Evolutionary conservation across 2,888 invertebrate species (phyloP), one percentile per base, ranked within the genome.

Genomic region (Chaitophorus viminalis): DNA sequence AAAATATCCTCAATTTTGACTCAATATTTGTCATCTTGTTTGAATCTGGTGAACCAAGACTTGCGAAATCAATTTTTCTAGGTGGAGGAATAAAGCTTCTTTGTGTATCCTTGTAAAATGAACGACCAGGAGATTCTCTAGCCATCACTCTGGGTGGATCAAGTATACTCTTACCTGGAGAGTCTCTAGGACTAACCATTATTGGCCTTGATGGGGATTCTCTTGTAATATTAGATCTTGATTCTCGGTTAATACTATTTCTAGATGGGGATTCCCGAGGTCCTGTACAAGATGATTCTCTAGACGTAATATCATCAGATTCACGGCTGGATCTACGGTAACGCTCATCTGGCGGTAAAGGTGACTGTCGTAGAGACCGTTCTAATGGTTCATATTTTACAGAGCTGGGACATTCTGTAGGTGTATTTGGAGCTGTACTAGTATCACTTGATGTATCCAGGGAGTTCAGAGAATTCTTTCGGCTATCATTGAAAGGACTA

Each of bases 111-210:
- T 87, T 87, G n/a, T 87, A 87, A 74, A 87, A 87, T 11, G 87
- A 87, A 74, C 81, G 87, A 14, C 88, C 82, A 18, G 87, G 87
- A 78, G 87, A 87, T 74, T 87, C 87, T 81, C 87, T 87, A 31
- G 87, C 87, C 87, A 87, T 87, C 6, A 93, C 92, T 84, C 93
- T 91, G 4, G 93, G 93, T 11, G 93, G 92, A 54, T 90, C 90
- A 70, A 91, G 90, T 68, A 90, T 89, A 81, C 90, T 90, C 36
- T 90, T 88, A 25, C 88, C 88, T 18, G 89, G 89, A 0, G 89
- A 89, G 25, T 89, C 89, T 78, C 89, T 82, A 29, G 89, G 86
- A 54, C 89, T 85, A 29, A 83, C 79, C 84, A 78, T 89, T n/a
- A 82, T 76, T 78, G 29, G 74, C 14, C 68, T 81, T 17, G 76